Percentiles rank a stretch among this genome's conserved stretches.
These are phyloP conservation scores for Drosophila dunni DNA, from an alignment of 1,140 invertebrate genomes.

Conservation along the genomic window DNA sequence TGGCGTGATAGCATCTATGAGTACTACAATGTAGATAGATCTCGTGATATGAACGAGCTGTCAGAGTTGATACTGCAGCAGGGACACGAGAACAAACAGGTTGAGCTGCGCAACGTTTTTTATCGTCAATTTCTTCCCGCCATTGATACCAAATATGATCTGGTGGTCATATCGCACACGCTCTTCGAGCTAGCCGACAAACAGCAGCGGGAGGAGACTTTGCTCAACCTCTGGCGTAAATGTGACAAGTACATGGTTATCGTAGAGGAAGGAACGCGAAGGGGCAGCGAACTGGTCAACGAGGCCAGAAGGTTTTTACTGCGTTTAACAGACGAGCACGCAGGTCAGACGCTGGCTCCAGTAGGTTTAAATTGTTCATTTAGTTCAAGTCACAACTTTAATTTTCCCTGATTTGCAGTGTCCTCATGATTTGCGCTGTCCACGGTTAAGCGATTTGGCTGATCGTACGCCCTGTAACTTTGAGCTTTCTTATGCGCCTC, in stretches of 20 bases:
- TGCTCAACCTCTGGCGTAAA: conserved; percentile 94
- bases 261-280: conserved; percentile 92
- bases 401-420: conserved; percentile 86
- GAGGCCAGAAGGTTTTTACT: conserved; percentile 91
- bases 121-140: conserved; percentile 93
- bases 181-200: conserved; percentile 91
- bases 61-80: conserved; percentile 89
- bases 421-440: conserved; percentile 92
- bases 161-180: conserved; percentile 92
- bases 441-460: conserved; percentile 85
- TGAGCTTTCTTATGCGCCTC: conserved; percentile 87
- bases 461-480: conserved; percentile 92
- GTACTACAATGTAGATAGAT: conserved; percentile 93
- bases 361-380: conserved; percentile 84
- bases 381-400: background rate
- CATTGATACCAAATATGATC: conserved; percentile 89
- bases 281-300: conserved; percentile 91
- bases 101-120: conserved; percentile 87
- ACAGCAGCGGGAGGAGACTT: conserved; percentile 88
- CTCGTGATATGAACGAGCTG: conserved; percentile 91
- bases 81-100: conserved; percentile 87
- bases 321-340: conserved; percentile 73
- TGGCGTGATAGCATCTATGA: conserved; percentile 91
- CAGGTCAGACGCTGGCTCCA: conserved; percentile 90
- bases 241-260: conserved; percentile 93